Evolutionary conservation across 2,113 vertebrate species (phyloP).

Genomic region (Cettia cetti): DNA sequence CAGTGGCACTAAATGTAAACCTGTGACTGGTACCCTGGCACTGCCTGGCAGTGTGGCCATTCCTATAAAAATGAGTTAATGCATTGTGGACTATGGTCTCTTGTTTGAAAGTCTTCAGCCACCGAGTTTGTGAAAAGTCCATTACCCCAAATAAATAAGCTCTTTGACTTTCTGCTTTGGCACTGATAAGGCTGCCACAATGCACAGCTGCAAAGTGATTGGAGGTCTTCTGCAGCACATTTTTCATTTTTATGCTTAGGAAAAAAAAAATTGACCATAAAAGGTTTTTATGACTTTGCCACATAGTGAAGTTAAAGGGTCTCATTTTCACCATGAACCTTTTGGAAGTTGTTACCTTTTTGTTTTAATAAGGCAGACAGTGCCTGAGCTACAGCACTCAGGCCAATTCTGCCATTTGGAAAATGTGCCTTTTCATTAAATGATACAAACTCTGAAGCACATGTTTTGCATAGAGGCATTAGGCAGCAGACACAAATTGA

Average conservation of each 20-base stretch:
- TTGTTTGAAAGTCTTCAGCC: not conserved
- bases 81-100: not conserved
- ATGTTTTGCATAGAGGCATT: not conserved
- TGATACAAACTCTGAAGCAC: not conserved
- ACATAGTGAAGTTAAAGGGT: not conserved
- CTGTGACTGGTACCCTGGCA: no score
- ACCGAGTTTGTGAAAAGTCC: not conserved
- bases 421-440: not conserved
- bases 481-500: not conserved
- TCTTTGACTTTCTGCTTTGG: not conserved
- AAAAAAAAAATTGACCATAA: not conserved
- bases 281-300: not conserved
- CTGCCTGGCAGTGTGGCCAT: no score
- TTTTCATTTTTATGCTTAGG: not conserved
- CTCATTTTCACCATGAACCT: not conserved
- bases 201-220: not conserved
- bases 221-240: not conserved
- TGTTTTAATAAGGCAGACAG: not conserved
- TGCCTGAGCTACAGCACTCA: not conserved
- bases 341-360: not conserved
- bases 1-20: no score
- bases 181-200: not conserved
- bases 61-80: no score
- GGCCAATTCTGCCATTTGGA: not conserved
- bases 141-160: not conserved